Evolutionary conservation across 2,113 vertebrate genomes (phyloP), one percentile per base, ranked within the genome.

Genomic region (Ivindomyrus marchei): DNA sequence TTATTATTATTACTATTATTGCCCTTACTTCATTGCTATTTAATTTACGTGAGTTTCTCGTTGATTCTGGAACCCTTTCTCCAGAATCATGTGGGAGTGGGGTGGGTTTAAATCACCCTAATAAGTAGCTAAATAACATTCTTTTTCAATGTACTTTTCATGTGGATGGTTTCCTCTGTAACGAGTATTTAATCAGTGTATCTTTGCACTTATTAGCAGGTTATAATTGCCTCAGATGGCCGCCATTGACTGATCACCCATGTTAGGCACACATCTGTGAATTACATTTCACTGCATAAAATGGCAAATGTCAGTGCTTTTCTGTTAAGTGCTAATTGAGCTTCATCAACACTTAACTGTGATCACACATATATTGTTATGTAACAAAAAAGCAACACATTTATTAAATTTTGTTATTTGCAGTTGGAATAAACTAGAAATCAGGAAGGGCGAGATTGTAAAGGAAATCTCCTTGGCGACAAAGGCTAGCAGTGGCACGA

Each of bases 301-400:
- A 80, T 80, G 74, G 36, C 74, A 36, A 42, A 42, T 39, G 74
- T 80, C 74, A 80, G 74, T 42, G 36, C 31, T 39, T 80, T 39
- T 80, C 36, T 80, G 74, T 80, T 80, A 80, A 80, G 74, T 80
- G 74, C 74, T 80, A 80, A 80, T 80, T 9, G 36, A 80, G 74
- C 74, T 80, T 42, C 74, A 80, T 80, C 36, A 21, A 80, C 74
- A 80, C 74, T 36, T 80, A 80, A 80, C 74, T 80, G 74, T 42
- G 74, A 80, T 80, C 74, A 80, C 74, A 80, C 74, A 80, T 80
- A 80, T 80, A 42, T 80, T 80, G 74, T 80, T 80, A 80, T 42
- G 74, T 80, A 80, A 80, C 74, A 80, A 36, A 80, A 80, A 80
- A 80, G 74, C 36, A 80, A 80, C 74, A 80, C 36, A 17, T 42